Evolutionary conservation across 2,888 invertebrate species (phyloP).

Genomic region (Ochropacha duplaris): DNA sequence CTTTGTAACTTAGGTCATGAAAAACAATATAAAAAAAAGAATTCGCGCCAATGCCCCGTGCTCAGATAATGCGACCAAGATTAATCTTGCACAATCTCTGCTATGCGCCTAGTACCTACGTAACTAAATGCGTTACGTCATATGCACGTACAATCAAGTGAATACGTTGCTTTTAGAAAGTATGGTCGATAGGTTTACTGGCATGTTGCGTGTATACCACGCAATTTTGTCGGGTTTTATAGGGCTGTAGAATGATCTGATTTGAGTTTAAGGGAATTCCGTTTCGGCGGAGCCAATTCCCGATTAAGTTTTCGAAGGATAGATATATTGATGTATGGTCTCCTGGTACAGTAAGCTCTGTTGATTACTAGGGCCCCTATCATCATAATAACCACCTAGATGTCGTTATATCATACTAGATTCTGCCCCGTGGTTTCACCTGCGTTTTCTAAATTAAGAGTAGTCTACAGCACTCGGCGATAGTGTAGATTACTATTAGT

Average conservation of each 20-base stretch:
- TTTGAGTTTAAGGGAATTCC: conserved; percentile 5
- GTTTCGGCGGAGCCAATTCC: too few relatives aligned
- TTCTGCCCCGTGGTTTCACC: too few relatives aligned
- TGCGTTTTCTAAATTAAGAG: too few relatives aligned
- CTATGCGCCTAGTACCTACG: conserved; percentile 4
- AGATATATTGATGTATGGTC: not conserved
- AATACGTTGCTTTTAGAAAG: conserved; percentile 18
- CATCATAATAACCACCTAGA: too few relatives aligned
- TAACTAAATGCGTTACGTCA: conserved; percentile 14
- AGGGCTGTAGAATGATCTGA: conserved; percentile 21
- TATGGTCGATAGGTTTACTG: conserved; percentile 10
- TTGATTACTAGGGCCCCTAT: too few relatives aligned
- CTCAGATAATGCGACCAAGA: not conserved
- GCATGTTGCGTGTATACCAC: not conserved
- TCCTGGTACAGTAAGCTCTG: too few relatives aligned
- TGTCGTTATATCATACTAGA: too few relatives aligned
- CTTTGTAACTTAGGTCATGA: too few relatives aligned
- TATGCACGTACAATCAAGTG: not conserved
- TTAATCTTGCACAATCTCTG: conserved; percentile 7
- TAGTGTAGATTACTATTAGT: too few relatives aligned
- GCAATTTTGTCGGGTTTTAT: not conserved
- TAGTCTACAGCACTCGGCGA: too few relatives aligned
- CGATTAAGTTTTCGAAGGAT: not conserved
- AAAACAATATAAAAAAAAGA: too few relatives aligned
- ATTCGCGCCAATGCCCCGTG: not conserved